Percentiles rank a stretch among this genome's conserved stretches.
phyloP scores from a whole-genome alignment of 1,140 invertebrate genomes.

The Lanistes nyassanus region DNA sequence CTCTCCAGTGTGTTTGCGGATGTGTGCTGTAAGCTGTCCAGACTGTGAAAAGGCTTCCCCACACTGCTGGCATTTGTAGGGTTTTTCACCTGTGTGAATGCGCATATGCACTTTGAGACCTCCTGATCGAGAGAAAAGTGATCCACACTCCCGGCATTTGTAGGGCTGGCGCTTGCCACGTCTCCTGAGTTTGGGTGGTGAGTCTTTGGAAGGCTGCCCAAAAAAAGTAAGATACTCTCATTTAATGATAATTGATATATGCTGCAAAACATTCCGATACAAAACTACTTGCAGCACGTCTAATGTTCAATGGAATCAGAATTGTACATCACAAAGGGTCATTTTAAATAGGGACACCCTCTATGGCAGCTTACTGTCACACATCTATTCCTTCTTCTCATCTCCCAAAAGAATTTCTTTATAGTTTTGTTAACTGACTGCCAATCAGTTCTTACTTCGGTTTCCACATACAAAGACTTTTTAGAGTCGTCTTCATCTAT shows the following conservation, averaged over 20 bases:
- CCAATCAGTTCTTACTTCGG: not conserved
- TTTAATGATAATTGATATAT: not conserved
- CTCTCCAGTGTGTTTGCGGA: conserved; percentile 77
- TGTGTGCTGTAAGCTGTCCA: conserved; percentile 83
- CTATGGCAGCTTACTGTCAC: no score
- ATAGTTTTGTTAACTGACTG: no score
- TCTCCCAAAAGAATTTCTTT: no score
- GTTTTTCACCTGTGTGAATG: conserved; percentile 86
- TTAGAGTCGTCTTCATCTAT: not conserved
- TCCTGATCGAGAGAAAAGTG: conserved; percentile 82
- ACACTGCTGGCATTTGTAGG: conserved; percentile 70
- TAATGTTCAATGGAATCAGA: not conserved
- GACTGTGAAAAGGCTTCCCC: conserved; percentile 81
- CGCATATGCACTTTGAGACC: conserved; percentile 88
- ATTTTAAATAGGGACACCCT: not conserved
- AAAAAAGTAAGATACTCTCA: not conserved
- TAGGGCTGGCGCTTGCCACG: conserved; percentile 12
- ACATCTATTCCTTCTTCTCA: no score
- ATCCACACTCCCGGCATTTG: conserved; percentile 58
- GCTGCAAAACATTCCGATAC: not conserved
- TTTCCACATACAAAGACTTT: not conserved
- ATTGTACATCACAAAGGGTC: not conserved
- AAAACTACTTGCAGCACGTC: not conserved
- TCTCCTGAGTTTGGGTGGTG: not conserved
- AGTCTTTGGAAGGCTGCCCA: not conserved